phyloP scores from a whole-genome alignment of 1,140 invertebrate species.

The Drosophila ironensis region DNA sequence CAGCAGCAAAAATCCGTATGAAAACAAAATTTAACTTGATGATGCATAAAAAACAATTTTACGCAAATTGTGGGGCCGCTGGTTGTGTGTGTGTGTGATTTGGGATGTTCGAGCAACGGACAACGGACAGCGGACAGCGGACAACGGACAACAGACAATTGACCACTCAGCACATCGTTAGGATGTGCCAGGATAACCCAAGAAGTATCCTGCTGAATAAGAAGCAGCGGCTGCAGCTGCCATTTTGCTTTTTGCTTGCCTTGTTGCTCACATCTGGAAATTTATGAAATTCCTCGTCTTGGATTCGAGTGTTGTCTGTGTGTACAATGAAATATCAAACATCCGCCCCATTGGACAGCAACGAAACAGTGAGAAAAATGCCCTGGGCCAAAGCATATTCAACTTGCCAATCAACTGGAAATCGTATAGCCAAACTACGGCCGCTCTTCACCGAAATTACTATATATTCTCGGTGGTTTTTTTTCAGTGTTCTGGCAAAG shows the following conservation, averaged over 20 bases:
- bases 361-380: neutral
- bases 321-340: slow-evolving; percentile 8
- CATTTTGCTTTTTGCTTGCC: slow-evolving; percentile 31
- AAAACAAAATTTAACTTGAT: slow-evolving; percentile 40
- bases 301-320: slow-evolving; percentile 11
- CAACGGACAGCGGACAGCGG: too few species aligned
- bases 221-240: slow-evolving; percentile 35
- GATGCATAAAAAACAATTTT: slow-evolving; percentile 54
- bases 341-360: neutral
- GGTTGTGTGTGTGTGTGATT: neutral
- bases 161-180: slow-evolving; percentile 53
- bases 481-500: neutral
- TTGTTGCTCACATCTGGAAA: slow-evolving; percentile 32
- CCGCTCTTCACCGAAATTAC: too few species aligned
- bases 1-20: neutral
- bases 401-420: too few species aligned
- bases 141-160: slow-evolving; percentile 40
- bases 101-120: neutral
- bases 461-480: neutral
- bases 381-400: too few species aligned
- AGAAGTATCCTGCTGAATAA: neutral
- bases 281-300: slow-evolving; percentile 41
- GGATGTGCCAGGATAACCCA: slow-evolving; percentile 19
- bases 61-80: slow-evolving; percentile 17
- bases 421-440: too few species aligned